Base-by-base conservation (phyloP, 2,888 invertebrate genomes). In the Brassicogethes aeneus region DNA sequence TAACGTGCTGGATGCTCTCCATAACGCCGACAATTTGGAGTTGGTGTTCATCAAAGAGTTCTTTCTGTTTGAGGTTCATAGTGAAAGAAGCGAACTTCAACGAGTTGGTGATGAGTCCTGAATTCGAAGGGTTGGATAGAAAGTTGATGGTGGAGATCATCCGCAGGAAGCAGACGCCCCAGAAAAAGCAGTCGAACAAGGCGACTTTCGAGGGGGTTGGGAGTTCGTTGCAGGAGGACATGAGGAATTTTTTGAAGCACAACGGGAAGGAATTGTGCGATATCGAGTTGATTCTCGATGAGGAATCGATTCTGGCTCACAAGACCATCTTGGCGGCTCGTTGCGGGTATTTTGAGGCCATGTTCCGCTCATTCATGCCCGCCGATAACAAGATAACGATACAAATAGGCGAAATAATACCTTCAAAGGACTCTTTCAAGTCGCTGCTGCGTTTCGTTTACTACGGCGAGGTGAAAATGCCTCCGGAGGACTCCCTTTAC, bases 321-420 rank as follows among this genome's bases (percentile, higher is more conserved):
- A 91, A 92, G 70, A 84, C 91, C 7, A 80, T 95, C 47, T 75
- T 95, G 43, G 92, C 92, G 2, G 93, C 93, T 2, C 73, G 95
- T 34, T 91, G 93, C 53, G 82, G 84, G 3, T 95, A 94, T 69
- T 95, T 95, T 70, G 94, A 95, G 65, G 93, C 87, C 37, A 87
- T 95, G 87, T 95, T 95, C 68, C 73, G 95, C 30, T 94, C 93
- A 2, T 94, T 94, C 69, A 90, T 89, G 79, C 95, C 95, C 1
- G 73, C 75, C 40, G 85, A 91, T 67, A 89, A 87, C 61, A 82
- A 76, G 33, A 93, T 94, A 13, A 87, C 87, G 91, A 91, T 94
- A 53, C 87, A 90, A 71, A 94, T 94, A 54, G 93, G 93, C 39
- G 93, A 94, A 65, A 86, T 89, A 66, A 81, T 90, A 14, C 94